phyloP scores from a whole-genome alignment of 2,113 vertebrate species.

The Mastomys natalensis region DNA sequence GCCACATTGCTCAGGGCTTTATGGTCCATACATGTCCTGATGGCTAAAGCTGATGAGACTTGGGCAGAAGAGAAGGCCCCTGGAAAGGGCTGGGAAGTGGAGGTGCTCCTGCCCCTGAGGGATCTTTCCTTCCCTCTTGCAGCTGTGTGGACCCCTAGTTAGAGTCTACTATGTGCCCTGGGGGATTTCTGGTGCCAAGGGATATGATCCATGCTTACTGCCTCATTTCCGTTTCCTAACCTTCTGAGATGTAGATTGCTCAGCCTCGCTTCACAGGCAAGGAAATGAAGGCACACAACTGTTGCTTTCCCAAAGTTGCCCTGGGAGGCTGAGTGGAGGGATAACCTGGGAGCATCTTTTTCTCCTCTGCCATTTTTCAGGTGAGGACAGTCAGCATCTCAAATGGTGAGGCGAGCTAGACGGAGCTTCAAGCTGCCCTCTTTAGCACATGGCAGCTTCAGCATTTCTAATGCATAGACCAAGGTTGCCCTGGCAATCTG shows the following conservation, averaged over 20 bases:
- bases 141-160: background rate
- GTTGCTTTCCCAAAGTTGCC: background rate
- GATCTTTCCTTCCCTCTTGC: background rate
- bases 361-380: background rate
- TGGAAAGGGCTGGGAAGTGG: background rate
- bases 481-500: background rate
- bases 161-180: background rate
- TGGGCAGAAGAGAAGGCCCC: fast-evolving
- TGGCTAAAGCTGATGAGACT: background rate
- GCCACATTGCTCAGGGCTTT: background rate
- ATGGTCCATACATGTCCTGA: background rate
- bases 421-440: too few species aligned
- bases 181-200: background rate
- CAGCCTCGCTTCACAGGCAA: background rate
- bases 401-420: too few species aligned
- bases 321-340: background rate
- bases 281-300: background rate
- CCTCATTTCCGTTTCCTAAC: background rate
- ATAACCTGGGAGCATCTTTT: background rate
- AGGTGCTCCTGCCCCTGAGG: background rate
- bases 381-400: background rate
- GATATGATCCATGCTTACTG: background rate
- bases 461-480: background rate
- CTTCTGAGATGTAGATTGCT: too few species aligned
- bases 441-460: background rate